These are phyloP conservation scores for Agraylea sexmaculata DNA, from an alignment of 1,140 invertebrate genomes.

Conservation along the genomic window DNA sequence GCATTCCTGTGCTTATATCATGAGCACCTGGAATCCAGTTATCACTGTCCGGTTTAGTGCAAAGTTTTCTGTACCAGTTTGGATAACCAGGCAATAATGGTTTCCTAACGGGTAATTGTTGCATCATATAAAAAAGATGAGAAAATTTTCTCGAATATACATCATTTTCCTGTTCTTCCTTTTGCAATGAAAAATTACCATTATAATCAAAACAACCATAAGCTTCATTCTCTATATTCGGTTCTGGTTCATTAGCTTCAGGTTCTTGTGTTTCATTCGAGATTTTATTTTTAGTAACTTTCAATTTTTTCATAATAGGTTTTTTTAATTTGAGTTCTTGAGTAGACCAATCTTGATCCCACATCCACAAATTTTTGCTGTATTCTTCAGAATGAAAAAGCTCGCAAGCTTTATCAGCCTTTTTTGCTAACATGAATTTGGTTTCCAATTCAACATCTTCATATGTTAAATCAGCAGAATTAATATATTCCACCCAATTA, in stretches of 20 bases:
- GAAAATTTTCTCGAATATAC: constrained; percentile 44
- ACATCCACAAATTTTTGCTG: constrained; percentile 86
- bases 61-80: constrained; percentile 70
- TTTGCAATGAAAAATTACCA: constrained; percentile 8
- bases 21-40: constrained; percentile 68
- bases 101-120: constrained; percentile 47
- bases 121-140: constrained; percentile 47
- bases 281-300: constrained; percentile 24
- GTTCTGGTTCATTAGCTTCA: constrained; percentile 18
- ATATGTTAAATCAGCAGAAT: constrained; percentile 69
- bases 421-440: constrained; percentile 63
- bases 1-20: constrained; percentile 65
- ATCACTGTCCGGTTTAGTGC: constrained; percentile 43
- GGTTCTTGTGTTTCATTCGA: too few relatives aligned
- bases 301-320: constrained; percentile 21
- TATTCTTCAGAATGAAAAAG: constrained; percentile 65
- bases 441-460: constrained; percentile 77
- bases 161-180: not conserved
- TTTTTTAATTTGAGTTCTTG: constrained; percentile 65
- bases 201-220: constrained; percentile 14
- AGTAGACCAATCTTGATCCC: constrained; percentile 88
- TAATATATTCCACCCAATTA: constrained; percentile 82
- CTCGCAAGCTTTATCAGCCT: constrained; percentile 76
- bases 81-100: constrained; percentile 68
- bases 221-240: constrained; percentile 17